These are phyloP conservation scores for Callinectes sapidus DNA, from an alignment of 2,888 invertebrate genomes.

Conservation along the genomic window DNA sequence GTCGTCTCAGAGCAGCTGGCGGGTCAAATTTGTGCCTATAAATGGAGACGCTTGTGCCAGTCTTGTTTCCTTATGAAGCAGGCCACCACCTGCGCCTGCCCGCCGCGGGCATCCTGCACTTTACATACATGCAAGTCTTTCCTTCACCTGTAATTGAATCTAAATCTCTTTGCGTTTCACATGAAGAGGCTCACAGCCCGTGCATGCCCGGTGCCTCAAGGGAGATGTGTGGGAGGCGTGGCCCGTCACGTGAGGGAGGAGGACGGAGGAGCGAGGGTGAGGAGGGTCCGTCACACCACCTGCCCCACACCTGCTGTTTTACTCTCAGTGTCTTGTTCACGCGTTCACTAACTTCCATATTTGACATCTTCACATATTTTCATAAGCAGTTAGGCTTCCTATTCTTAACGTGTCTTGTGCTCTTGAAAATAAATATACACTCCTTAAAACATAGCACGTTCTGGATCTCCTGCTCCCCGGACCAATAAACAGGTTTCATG, in stretches of 20 bases:
- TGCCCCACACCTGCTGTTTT: constrained; percentile 22
- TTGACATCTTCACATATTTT: not conserved
- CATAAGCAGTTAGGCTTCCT: not conserved
- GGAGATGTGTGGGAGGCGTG: constrained; percentile 21
- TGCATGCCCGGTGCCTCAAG: not conserved
- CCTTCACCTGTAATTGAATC: not conserved
- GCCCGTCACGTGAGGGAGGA: constrained; percentile 22
- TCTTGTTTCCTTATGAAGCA: constrained; percentile 30
- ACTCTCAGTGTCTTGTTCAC: not conserved
- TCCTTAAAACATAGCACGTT: not conserved
- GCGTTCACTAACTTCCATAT: not conserved
- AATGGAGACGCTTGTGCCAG: constrained; percentile 26
- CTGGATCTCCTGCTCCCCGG: not conserved
- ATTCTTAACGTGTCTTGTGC: not conserved
- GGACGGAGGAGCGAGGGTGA: not conserved
- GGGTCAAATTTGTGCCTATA: constrained; percentile 14
- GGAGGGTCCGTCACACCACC: constrained; percentile 18
- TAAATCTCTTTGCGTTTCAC: not conserved
- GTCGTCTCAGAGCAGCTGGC: constrained; percentile 23
- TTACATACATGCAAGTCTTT: not conserved
- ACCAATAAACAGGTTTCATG: not conserved
- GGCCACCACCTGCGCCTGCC: not conserved
- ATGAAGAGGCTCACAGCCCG: not conserved
- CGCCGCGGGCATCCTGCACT: not conserved
- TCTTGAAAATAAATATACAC: not conserved